phyloP scores from a whole-genome alignment of 2,888 invertebrate species.

The Oeneis ivallda region DNA sequence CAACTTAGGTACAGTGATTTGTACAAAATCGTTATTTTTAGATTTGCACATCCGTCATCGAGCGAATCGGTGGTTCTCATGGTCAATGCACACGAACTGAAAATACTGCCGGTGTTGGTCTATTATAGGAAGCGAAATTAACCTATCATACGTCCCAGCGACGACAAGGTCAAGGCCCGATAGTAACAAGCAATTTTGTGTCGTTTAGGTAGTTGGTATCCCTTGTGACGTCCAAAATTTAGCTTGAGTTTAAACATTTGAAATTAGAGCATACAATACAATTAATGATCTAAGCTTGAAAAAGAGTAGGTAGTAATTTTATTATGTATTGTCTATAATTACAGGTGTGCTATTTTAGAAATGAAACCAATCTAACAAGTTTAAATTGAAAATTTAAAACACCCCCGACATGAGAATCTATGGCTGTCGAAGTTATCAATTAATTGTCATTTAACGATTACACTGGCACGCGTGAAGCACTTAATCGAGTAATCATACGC shows the following conservation, averaged over 20 bases:
- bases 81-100: constrained; percentile 29
- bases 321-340: too few relatives aligned
- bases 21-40: constrained; percentile 28
- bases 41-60: constrained; percentile 30
- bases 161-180: constrained; percentile 38
- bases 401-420: too few relatives aligned
- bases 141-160: constrained; percentile 35
- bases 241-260: not conserved
- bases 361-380: too few relatives aligned
- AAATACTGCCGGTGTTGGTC: constrained; percentile 27
- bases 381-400: too few relatives aligned
- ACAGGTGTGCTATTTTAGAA: too few relatives aligned
- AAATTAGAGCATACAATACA: not conserved
- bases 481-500: too few relatives aligned
- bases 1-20: constrained; percentile 14
- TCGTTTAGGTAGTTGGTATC: constrained; percentile 6
- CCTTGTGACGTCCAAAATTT: constrained; percentile 4
- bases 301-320: too few relatives aligned
- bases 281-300: too few relatives aligned
- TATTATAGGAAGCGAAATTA: constrained; percentile 38
- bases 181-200: constrained; percentile 30
- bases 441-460: too few relatives aligned
- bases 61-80: constrained; percentile 29
- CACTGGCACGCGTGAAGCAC: too few relatives aligned
- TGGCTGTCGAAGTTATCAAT: too few relatives aligned